Evolutionary conservation across 2,113 vertebrate genomes (phyloP).

Genomic region (Psephotus haematonotus): DNA sequence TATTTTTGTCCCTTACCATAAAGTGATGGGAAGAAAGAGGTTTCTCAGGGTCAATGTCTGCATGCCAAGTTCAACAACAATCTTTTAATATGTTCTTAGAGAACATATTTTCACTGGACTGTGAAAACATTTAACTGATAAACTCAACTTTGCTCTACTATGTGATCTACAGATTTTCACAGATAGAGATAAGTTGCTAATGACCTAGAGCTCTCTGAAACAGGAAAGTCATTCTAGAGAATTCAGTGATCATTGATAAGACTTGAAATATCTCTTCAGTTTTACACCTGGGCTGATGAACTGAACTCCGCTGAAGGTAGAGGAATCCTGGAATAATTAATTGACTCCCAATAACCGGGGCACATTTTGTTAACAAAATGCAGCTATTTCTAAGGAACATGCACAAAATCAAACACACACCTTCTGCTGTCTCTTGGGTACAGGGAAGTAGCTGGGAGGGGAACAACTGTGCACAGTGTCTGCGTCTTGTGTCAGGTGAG

Average conservation of each 20-base stretch:
- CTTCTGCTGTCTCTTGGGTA: background rate
- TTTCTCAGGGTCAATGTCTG: background rate
- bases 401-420: background rate
- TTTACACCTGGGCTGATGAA: background rate
- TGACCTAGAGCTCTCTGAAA: background rate
- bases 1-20: background rate
- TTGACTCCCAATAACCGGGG: background rate
- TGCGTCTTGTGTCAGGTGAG: background rate
- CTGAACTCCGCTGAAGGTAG: background rate
- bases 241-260: background rate
- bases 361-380: background rate
- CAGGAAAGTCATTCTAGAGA: background rate
- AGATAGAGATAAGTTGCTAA: background rate
- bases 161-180: background rate
- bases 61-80: background rate
- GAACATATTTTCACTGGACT: background rate
- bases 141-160: background rate
- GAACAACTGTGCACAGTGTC: background rate
- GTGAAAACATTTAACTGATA: slow-evolving; percentile 5
- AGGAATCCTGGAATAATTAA: background rate
- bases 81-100: background rate
- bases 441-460: background rate
- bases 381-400: background rate
- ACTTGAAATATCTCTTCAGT: background rate
- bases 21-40: background rate